These are phyloP conservation scores for Ptilodon capucinus DNA, from an alignment of 2,888 invertebrate species.

Conservation along the genomic window DNA sequence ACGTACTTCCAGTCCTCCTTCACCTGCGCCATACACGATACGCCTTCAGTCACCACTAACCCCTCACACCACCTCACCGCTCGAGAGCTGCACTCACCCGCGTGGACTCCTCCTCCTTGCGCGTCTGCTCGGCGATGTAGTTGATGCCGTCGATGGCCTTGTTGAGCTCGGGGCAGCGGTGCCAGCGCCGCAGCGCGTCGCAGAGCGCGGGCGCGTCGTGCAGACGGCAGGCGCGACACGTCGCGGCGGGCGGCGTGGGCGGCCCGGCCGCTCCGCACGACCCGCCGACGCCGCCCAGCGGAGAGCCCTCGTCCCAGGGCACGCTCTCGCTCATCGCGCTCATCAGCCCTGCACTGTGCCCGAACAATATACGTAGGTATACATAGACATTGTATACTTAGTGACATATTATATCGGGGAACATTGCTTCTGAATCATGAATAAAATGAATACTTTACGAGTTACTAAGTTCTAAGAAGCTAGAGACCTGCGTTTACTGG, in stretches of 20 bases:
- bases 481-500: no score
- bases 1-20: conserved; percentile 99
- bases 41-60: neutral
- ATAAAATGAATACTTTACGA: no score
- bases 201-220: conserved; percentile 82
- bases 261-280: conserved; percentile 45
- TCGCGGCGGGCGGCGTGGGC: conserved; percentile 4
- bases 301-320: conserved; percentile 37
- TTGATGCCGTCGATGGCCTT: conserved; percentile 96
- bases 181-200: conserved; percentile 89
- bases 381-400: no score
- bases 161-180: conserved; percentile 94
- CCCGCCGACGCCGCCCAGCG: conserved; percentile 38
- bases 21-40: conserved; percentile 86
- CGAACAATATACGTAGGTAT: no score
- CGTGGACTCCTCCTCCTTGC: conserved; percentile 95
- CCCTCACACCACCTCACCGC: no score
- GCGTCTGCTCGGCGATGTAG: conserved; percentile 96
- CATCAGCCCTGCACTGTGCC: conserved; percentile 55
- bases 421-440: no score
- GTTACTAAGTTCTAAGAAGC: no score
- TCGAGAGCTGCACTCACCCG: conserved; percentile 90
- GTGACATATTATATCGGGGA: no score
- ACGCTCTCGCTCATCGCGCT: conserved; percentile 35
- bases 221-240: conserved; percentile 82